Percentiles rank a stretch among this genome's conserved stretches.
Conservation (phyloP, 2,797 vertebrate species). For the Crocodylus rhombifer region DNA sequence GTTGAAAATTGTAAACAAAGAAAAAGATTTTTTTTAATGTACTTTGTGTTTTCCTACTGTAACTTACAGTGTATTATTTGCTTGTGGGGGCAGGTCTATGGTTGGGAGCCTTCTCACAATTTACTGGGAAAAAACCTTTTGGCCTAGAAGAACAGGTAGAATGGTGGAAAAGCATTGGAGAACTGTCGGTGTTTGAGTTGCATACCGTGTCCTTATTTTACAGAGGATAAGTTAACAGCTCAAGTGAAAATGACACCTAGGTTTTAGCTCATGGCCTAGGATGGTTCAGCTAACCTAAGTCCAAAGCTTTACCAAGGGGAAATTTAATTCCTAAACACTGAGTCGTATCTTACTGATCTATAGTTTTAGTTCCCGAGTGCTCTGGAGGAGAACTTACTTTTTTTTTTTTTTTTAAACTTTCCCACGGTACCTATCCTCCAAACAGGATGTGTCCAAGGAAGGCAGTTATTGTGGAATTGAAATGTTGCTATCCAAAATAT, state of each 20-base stretch:
- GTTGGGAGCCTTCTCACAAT: neutral
- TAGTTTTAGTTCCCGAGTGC: neutral
- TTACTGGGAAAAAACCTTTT: neutral
- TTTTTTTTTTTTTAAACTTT: neutral
- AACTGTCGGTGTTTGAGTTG: neutral
- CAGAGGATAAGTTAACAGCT: neutral
- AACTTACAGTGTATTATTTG: neutral
- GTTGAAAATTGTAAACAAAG: neutral
- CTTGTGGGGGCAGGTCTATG: accelerated
- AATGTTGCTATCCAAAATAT: neutral
- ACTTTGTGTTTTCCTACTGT: neutral
- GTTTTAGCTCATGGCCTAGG: neutral
- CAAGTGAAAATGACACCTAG: neutral
- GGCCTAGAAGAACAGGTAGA: neutral
- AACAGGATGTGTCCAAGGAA: neutral
- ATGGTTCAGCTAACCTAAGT: neutral
- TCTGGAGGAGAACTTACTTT: neutral
- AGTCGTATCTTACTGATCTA: neutral
- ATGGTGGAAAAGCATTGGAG: neutral
- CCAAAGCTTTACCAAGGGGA: neutral
- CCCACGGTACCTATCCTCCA: accelerated
- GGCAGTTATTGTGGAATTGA: neutral
- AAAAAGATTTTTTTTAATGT: neutral
- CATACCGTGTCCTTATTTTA: neutral
- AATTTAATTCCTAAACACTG: neutral